Percentiles rank a stretch among this genome's conserved stretches.
phyloP scores from a whole-genome alignment of 1,140 invertebrate species.

The Pygmarrhopalites habei region DNA sequence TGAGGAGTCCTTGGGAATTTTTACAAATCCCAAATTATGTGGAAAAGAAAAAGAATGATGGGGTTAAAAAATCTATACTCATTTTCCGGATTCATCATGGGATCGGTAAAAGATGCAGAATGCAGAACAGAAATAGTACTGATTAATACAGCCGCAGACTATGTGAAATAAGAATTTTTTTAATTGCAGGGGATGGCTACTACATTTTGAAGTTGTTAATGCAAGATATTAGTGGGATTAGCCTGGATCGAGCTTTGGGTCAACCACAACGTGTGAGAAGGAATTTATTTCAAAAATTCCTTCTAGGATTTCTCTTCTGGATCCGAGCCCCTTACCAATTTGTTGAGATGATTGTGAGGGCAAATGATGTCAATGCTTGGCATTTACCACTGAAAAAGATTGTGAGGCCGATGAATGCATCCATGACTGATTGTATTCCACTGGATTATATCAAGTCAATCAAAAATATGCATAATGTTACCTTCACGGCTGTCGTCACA shows the following conservation, averaged over 20 bases:
- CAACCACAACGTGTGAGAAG: constrained; percentile 18
- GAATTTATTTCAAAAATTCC: constrained; percentile 2
- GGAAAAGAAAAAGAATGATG: neutral
- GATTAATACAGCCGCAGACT: too few relatives aligned
- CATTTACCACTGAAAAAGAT: constrained; percentile 17
- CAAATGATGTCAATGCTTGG: constrained; percentile 26
- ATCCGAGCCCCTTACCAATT: constrained; percentile 27
- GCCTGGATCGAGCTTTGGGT: constrained; percentile 16
- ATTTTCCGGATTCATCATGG: constrained; percentile 36
- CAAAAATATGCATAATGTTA: constrained; percentile 25
- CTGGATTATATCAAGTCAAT: constrained; percentile 30
- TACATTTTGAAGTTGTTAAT: constrained; percentile 31
- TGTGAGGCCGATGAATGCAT: constrained; percentile 20
- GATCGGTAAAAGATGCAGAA: constrained; percentile 1
- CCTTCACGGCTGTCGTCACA: constrained; percentile 27
- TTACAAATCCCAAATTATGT: constrained; percentile 26
- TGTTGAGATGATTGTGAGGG: constrained; percentile 14
- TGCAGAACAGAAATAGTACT: too few relatives aligned
- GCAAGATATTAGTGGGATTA: constrained; percentile 22
- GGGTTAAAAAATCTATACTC: constrained; percentile 17
- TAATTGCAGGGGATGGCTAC: constrained; percentile 31
- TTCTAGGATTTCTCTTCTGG: constrained; percentile 16
- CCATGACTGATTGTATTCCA: constrained; percentile 18
- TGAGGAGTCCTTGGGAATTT: constrained; percentile 32
- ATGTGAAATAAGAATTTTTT: too few relatives aligned